Evolutionary conservation across 2,797 vertebrate species (phyloP), one percentile per base, ranked within the genome.

Genomic region (Mareca penelope): DNA sequence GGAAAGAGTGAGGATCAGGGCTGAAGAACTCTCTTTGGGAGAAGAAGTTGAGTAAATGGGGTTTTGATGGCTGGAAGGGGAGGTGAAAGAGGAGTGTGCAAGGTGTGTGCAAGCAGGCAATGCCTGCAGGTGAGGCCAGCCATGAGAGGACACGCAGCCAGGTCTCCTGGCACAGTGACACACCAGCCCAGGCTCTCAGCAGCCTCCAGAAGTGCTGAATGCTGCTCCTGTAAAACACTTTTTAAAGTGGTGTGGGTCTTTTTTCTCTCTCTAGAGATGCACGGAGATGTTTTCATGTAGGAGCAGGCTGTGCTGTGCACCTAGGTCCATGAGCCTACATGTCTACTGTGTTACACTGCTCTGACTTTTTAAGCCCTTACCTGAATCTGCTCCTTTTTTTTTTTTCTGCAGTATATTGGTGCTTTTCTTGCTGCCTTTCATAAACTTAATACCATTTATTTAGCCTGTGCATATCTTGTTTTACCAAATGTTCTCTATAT

Each of bases 391-490:
- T 26, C 24, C 40, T 35, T 52, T 60, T 67, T 52, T 8, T 44
- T 44, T 48, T 11, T 50, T 90, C 80, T 71, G 11, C 53, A 63
- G 53, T 85, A 73, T 73, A 84, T 60, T 82, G 86, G 77, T 90
- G 89, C 80, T 95, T 91, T 76, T 87, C 63, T 87, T 71, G 61
- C 90, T 88, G 78, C 78, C 48, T 93, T 92, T 93, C 84, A 75
- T 55, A 70, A 87, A 61, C 24, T 0, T 0, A 80, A 73, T 80
- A 65, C 75, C 52, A 22, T 80, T 91, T 90, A 79, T 88, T 90
- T 89, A 91, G 69, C 40, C 65, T 85, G n/a, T 86, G 68, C 12
- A 0, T 68, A 55, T 79, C 94, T 94, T 65, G n/a, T 85, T 94
- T 93, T 40, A 88, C 52, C 33, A 40, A 63, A 64, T 18, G 11